These are phyloP conservation scores for Grallaria varia DNA, from an alignment of 2,113 vertebrate genomes.

Conservation along the genomic window DNA sequence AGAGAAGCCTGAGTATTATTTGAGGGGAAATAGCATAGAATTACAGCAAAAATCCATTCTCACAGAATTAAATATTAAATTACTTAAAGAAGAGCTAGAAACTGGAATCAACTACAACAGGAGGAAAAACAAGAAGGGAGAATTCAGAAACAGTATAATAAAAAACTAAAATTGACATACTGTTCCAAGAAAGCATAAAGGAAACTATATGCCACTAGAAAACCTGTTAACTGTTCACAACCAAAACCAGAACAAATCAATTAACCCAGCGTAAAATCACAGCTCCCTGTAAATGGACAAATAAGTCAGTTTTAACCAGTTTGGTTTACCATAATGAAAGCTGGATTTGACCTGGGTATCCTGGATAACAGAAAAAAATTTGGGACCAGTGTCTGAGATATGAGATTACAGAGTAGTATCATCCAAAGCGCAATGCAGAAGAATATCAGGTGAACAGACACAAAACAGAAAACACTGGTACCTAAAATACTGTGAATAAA, in stretches of 20 bases:
- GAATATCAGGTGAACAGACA: background rate
- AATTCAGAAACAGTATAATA: background rate
- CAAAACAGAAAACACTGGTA: background rate
- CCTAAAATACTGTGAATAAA: background rate
- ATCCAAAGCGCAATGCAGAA: background rate
- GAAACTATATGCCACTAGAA: background rate
- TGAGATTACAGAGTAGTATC: background rate
- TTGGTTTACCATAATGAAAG: background rate
- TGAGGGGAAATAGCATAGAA: background rate
- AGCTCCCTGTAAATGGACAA: background rate
- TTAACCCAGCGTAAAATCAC: background rate
- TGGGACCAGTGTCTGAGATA: background rate
- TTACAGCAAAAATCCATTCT: slow-evolving; percentile 15
- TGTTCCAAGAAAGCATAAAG: background rate
- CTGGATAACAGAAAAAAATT: background rate
- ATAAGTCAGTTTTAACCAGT: background rate
- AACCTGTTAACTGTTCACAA: background rate
- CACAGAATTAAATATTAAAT: background rate
- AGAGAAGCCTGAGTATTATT: background rate
- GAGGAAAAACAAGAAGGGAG: background rate
- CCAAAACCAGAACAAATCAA: background rate
- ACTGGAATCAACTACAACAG: background rate
- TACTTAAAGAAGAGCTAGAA: background rate
- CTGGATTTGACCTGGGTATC: background rate
- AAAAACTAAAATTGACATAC: background rate